Conservation (phyloP, 1,140 invertebrate genomes). For the Ericerus pela region DNA sequence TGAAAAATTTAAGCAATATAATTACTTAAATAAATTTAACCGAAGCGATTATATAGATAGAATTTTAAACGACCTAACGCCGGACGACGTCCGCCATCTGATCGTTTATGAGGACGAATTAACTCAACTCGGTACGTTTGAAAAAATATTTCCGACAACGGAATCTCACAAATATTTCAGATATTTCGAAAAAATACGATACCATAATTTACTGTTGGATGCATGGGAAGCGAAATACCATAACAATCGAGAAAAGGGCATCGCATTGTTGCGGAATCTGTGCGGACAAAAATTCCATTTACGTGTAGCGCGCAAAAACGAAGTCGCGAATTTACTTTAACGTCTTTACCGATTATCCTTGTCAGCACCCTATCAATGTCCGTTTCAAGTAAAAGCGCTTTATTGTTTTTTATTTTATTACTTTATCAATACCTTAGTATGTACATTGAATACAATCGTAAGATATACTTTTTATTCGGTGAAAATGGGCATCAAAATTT, state of each 20-base stretch:
- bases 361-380: too few species aligned
- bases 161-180: constrained; percentile 61
- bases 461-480: too few species aligned
- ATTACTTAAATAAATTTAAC: neutral
- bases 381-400: too few species aligned
- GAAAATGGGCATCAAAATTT: too few species aligned
- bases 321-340: too few species aligned
- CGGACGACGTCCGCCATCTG: constrained; percentile 77
- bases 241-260: constrained; percentile 46
- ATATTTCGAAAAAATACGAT: constrained; percentile 69
- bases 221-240: constrained; percentile 74
- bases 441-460: too few species aligned
- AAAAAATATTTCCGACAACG: constrained; percentile 70
- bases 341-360: too few species aligned
- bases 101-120: constrained; percentile 83
- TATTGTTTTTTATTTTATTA: too few species aligned
- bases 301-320: neutral
- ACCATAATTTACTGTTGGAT: constrained; percentile 86
- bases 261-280: constrained; percentile 14
- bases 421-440: too few species aligned
- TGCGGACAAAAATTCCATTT: neutral
- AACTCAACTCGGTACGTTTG: constrained; percentile 42
- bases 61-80: constrained; percentile 62
- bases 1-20: constrained; percentile 1
- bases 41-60: constrained; percentile 40